Conservation (phyloP, 2,888 invertebrate genomes). For the Epicampocera succincta region DNA sequence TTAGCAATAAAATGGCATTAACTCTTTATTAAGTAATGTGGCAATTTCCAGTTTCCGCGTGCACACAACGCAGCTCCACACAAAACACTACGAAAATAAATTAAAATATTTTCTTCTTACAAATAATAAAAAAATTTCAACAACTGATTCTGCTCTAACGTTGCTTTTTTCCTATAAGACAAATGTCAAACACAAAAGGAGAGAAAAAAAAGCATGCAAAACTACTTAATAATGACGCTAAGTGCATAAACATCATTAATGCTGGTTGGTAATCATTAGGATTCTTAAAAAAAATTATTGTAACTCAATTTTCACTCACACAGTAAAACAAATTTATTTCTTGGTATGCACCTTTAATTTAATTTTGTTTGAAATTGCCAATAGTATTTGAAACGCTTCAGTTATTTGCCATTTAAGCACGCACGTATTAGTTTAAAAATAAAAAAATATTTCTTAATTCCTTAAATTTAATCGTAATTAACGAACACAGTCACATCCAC, state of each 20-base stretch:
- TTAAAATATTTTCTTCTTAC: background rate
- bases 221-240: conserved; percentile 22
- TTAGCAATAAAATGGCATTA: conserved; percentile 58
- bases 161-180: background rate
- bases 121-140: background rate
- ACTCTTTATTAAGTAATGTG: conserved; percentile 17
- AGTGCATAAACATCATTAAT: conserved; percentile 24
- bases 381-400: conserved; percentile 38
- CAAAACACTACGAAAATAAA: background rate
- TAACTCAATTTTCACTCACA: conserved; percentile 11
- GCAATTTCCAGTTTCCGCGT: conserved; percentile 50
- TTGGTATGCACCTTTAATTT: conserved; percentile 17
- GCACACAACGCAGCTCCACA: background rate
- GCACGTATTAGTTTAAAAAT: conserved; percentile 11
- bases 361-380: conserved; percentile 1
- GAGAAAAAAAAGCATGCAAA: conserved; percentile 40
- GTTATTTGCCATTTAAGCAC: conserved; percentile 46
- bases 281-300: conserved; percentile 14
- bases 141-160: background rate
- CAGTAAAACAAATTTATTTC: background rate
- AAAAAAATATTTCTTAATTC: conserved; percentile 3
- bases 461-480: conserved; percentile 9
- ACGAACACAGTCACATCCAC: background rate
- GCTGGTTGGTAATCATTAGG: background rate
- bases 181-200: conserved; percentile 59